phyloP scores from a whole-genome alignment of 1,140 invertebrate genomes.

The Trichogramma pretiosum region DNA sequence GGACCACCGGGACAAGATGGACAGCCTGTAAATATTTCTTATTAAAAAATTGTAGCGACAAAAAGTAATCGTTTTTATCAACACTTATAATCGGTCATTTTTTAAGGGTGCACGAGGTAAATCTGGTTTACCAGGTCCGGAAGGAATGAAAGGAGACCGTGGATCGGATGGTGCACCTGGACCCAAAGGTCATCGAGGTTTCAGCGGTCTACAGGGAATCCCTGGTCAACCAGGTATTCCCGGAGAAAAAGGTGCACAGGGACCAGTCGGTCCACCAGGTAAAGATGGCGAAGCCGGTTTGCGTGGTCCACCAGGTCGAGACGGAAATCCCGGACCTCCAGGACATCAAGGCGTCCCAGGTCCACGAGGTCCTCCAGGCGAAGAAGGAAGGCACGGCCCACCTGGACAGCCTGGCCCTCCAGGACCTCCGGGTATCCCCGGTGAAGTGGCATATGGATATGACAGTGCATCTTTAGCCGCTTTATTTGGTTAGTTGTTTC shows the following conservation, averaged over 20 bases:
- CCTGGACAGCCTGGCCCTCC: constrained; percentile 51
- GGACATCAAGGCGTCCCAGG: constrained; percentile 53
- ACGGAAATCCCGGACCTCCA: constrained; percentile 42
- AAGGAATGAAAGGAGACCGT: constrained; percentile 64
- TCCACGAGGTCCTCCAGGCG: constrained; percentile 60
- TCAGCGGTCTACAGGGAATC: constrained; percentile 71
- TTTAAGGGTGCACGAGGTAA: constrained; percentile 64
- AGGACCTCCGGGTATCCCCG: constrained; percentile 60
- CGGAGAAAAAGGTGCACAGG: constrained; percentile 53
- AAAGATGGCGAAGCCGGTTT: constrained; percentile 64
- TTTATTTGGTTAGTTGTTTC: constrained; percentile 46
- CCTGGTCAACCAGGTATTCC: constrained; percentile 45
- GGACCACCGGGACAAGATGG: constrained; percentile 64
- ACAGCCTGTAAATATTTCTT: constrained; percentile 57
- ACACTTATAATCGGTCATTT: too few relatives aligned
- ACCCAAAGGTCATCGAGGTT: constrained; percentile 71
- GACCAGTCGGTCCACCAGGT: constrained; percentile 63
- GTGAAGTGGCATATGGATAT: constrained; percentile 48
- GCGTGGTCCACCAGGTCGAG: constrained; percentile 51
- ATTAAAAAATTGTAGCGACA: too few relatives aligned
- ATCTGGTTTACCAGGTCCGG: constrained; percentile 57
- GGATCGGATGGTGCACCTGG: constrained; percentile 63
- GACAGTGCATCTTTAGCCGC: constrained; percentile 54
- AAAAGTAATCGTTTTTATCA: too few relatives aligned
- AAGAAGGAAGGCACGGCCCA: constrained; percentile 56